phyloP scores from a whole-genome alignment of 2,888 invertebrate species.

The Cephalotes varians region DNA sequence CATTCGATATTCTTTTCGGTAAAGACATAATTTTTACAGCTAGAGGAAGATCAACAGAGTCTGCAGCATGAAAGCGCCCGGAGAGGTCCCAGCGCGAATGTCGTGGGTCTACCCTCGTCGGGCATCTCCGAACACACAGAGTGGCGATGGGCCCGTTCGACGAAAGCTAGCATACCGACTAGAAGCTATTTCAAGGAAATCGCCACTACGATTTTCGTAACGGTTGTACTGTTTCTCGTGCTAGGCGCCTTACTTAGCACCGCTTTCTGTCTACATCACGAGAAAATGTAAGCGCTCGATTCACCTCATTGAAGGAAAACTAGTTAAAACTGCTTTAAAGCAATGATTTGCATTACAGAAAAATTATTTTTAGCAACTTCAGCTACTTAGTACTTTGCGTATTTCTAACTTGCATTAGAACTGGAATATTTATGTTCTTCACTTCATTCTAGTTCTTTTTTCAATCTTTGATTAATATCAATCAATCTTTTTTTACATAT shows the following conservation, averaged over 20 bases:
- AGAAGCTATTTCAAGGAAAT: slow-evolving; percentile 91
- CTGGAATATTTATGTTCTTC: neutral
- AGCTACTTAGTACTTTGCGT: no score
- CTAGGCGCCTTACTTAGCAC: slow-evolving; percentile 90
- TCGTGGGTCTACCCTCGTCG: slow-evolving; percentile 79
- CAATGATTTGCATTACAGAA: slow-evolving; percentile 12
- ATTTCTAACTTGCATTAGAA: neutral
- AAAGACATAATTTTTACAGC: slow-evolving; percentile 65
- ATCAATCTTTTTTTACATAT: neutral
- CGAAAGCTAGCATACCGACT: slow-evolving; percentile 88
- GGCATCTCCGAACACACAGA: slow-evolving; percentile 83
- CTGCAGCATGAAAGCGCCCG: slow-evolving; percentile 81
- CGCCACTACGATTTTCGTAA: slow-evolving; percentile 90
- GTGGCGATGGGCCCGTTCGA: slow-evolving; percentile 89
- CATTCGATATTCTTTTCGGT: neutral
- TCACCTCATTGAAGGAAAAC: neutral
- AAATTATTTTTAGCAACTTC: neutral
- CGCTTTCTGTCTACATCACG: slow-evolving; percentile 92
- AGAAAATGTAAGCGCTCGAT: slow-evolving; percentile 90
- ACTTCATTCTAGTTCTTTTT: neutral
- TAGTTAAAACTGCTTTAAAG: neutral
- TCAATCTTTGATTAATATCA: neutral
- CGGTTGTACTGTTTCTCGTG: slow-evolving; percentile 89
- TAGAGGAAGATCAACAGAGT: slow-evolving; percentile 79
- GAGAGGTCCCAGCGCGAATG: slow-evolving; percentile 82